A percentile compares a stretch with the other conserved stretches of the same genome.
These are phyloP conservation scores for Ypsolopha scabrella DNA, from an alignment of 2,888 invertebrate genomes.

Conservation along the genomic window DNA sequence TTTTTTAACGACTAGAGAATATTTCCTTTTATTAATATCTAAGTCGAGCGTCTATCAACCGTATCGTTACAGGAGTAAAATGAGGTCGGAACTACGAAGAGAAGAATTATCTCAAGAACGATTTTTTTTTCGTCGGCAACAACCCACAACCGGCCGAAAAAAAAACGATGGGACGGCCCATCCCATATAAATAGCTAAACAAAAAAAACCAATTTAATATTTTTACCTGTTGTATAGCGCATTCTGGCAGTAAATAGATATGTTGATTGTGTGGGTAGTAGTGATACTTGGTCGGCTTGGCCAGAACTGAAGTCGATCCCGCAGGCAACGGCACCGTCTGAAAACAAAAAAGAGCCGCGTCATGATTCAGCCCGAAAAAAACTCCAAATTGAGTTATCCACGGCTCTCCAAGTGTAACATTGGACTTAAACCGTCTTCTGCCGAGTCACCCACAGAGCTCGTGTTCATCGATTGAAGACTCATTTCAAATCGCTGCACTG, in stretches of 20 bases:
- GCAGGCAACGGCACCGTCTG: constrained; percentile 79
- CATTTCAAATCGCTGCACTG: constrained; percentile 10
- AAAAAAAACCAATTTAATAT: neutral
- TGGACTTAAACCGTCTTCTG: neutral
- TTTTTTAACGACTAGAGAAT: no score
- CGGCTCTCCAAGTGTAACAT: neutral
- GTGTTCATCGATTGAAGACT: neutral
- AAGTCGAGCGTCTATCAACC: no score
- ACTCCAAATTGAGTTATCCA: neutral
- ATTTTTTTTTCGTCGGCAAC: no score
- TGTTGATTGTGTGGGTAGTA: constrained; percentile 95
- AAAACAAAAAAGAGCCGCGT: constrained; percentile 34
- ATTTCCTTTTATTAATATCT: no score
- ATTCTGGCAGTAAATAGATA: constrained; percentile 91
- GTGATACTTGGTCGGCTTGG: constrained; percentile 93
- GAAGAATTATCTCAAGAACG: no score
- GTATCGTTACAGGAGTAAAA: no score
- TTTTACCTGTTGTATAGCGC: constrained; percentile 88
- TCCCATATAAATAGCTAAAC: no score
- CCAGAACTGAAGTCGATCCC: constrained; percentile 76
- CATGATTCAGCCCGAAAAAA: neutral
- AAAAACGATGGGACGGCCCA: no score
- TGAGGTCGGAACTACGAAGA: no score
- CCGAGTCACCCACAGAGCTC: neutral
- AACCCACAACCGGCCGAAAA: no score